Conservation (phyloP, 1,140 invertebrate genomes). For the Chlorops oryzae region DNA sequence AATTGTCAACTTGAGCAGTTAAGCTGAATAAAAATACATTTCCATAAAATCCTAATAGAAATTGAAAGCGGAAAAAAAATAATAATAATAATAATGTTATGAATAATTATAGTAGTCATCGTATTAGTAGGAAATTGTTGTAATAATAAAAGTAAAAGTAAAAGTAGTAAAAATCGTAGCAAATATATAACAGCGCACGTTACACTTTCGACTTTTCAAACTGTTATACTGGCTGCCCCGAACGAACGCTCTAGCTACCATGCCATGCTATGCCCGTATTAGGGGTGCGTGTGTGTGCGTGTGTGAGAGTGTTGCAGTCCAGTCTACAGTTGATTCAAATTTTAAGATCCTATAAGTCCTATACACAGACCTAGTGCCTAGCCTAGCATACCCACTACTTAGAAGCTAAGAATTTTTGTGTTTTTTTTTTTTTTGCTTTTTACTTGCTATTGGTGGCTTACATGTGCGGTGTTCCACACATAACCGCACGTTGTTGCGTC, state of each 20-base stretch:
- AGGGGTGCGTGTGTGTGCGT: neutral
- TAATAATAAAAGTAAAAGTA: slow-evolving; percentile 1
- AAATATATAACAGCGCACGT: slow-evolving; percentile 4
- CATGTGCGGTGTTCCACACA: slow-evolving; percentile 46
- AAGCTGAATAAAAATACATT: too few species aligned
- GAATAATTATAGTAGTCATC: too few species aligned
- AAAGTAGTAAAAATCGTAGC: slow-evolving; percentile 1
- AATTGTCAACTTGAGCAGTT: too few species aligned
- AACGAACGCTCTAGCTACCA: neutral
- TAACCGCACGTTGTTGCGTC: slow-evolving; percentile 35
- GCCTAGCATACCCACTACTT: neutral
- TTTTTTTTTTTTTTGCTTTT: slow-evolving; percentile 17
- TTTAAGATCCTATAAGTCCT: neutral
- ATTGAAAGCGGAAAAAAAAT: too few species aligned
- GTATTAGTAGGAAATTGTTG: too few species aligned
- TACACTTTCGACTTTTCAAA: neutral
- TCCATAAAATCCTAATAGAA: too few species aligned
- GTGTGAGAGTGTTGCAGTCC: too few species aligned
- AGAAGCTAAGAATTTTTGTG: too few species aligned
- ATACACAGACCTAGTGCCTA: neutral
- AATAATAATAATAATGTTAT: too few species aligned
- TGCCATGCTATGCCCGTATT: neutral
- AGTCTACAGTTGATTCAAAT: too few species aligned
- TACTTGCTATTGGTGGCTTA: slow-evolving; percentile 24
- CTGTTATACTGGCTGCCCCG: neutral